Evolutionary conservation across 2,888 invertebrate species (phyloP), one percentile per base, ranked within the genome.

Genomic region (Falcaria lacertinaria): DNA sequence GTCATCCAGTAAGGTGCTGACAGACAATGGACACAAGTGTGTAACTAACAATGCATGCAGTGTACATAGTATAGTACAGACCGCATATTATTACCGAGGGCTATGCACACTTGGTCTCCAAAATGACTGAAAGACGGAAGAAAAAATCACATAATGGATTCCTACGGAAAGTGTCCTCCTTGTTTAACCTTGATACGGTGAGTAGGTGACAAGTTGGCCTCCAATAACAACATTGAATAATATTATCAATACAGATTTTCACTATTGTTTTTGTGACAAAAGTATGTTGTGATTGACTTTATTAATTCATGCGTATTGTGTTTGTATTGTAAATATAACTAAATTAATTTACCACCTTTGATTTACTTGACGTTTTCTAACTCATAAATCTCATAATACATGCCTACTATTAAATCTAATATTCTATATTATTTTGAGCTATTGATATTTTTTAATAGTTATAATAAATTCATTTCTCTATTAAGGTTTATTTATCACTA

Each of bases 101-200:
- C 74, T 85, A 87, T 87, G 86, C 78, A 78, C 78, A 83, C 68
- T 77, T 71, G 69, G 62, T 75, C 70, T 66, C 58, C 79, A 89
- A 81, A 82, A 90, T 90, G 90, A 90, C 90, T 67, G 90, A 90
- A 70, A 80, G 90, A 82, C 79, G 89, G 79, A 90, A 90, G 87
- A 90, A 90, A 90, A 90, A 90, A 75, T 72, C 87, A 52, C 89
- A 88, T 81, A 87, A 90, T 89, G 93, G 94, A 83, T 95, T 96
- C 84, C 94, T 96, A 80, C 95, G 95, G 90, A 96, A 96, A 91
- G 96, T 96, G 65, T 96, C 96, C 64, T 95, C 94, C 62, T 91
- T 96, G 66, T 96, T 96, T 90, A 95, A 95, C 91, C 92, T 96
- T 87, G 95, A 96, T 78, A 93, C 92, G 93, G 94, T 95, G 91